Evolutionary conservation across 1,140 invertebrate genomes (phyloP).

Genomic region (Trigoniulus corallinus): DNA sequence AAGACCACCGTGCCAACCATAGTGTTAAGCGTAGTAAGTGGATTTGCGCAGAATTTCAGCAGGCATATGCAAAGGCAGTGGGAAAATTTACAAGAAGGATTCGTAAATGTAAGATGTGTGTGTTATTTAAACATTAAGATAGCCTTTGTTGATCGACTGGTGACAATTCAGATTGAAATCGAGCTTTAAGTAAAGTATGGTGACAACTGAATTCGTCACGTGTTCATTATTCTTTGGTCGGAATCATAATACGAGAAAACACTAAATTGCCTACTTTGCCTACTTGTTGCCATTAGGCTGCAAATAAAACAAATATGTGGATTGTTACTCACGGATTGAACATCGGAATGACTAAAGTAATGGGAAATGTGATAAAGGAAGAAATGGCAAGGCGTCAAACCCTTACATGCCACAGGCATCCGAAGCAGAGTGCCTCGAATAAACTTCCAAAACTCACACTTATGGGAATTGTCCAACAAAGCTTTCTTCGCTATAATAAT

Average conservation of each 20-base stretch:
- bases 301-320: constrained; percentile 30
- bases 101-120: no score
- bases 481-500: neutral
- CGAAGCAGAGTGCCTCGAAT: constrained; percentile 9
- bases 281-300: constrained; percentile 13
- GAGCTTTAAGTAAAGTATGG: no score
- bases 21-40: constrained; percentile 15
- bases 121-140: no score
- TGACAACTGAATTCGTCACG: no score
- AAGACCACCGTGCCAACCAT: constrained; percentile 14
- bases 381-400: constrained; percentile 15
- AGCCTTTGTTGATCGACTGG: no score
- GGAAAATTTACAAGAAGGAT: constrained; percentile 15
- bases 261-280: neutral
- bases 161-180: no score
- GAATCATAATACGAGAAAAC: neutral
- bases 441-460: constrained; percentile 1
- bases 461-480: neutral
- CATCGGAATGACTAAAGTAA: constrained; percentile 22
- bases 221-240: no score
- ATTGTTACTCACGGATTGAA: constrained; percentile 28
- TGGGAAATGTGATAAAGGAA: constrained; percentile 25
- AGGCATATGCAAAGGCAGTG: constrained; percentile 14
- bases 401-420: constrained; percentile 14
- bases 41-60: constrained; percentile 12